Percentiles rank a stretch among this genome's conserved stretches.
Conservation (phyloP, 2,888 invertebrate genomes). For the Tetrapedia diversipes region DNA sequence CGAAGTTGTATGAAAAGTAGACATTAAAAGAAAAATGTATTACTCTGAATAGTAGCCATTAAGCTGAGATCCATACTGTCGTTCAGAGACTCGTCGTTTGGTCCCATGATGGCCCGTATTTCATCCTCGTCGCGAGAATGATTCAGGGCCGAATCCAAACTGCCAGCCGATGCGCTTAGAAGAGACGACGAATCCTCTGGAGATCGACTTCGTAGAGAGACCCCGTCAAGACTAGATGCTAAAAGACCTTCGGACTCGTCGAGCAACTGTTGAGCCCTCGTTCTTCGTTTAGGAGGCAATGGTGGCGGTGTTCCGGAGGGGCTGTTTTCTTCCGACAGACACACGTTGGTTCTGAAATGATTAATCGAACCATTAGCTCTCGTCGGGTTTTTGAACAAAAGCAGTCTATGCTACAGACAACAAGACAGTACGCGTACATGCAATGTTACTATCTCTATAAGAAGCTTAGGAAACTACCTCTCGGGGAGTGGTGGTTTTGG, state of each 20-base stretch:
- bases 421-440: conserved; percentile 2
- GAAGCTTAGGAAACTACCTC: conserved; percentile 83
- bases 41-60: conserved; percentile 83
- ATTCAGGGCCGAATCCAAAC: conserved; percentile 94
- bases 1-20: too few relatives aligned
- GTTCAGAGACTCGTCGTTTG: conserved; percentile 81
- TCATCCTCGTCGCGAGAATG: conserved; percentile 93
- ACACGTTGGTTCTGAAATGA: conserved; percentile 74
- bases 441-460: conserved; percentile 18
- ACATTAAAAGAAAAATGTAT: conserved; percentile 62
- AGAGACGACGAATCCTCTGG: conserved; percentile 89
- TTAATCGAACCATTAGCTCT: neutral
- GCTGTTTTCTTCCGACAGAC: conserved; percentile 83
- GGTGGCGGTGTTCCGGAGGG: conserved; percentile 90
- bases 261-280: conserved; percentile 83
- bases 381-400: neutral
- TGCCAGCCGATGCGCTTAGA: conserved; percentile 89
- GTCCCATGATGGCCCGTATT: conserved; percentile 86
- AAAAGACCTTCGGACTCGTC: conserved; percentile 84
- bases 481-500: conserved; percentile 95
- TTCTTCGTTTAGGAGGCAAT: conserved; percentile 90
- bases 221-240: conserved; percentile 87
- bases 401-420: neutral
- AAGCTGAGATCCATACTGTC: conserved; percentile 82
- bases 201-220: conserved; percentile 90